Conservation (phyloP, 2,888 invertebrate genomes). For the Scaptomyza cyrtandrae region DNA sequence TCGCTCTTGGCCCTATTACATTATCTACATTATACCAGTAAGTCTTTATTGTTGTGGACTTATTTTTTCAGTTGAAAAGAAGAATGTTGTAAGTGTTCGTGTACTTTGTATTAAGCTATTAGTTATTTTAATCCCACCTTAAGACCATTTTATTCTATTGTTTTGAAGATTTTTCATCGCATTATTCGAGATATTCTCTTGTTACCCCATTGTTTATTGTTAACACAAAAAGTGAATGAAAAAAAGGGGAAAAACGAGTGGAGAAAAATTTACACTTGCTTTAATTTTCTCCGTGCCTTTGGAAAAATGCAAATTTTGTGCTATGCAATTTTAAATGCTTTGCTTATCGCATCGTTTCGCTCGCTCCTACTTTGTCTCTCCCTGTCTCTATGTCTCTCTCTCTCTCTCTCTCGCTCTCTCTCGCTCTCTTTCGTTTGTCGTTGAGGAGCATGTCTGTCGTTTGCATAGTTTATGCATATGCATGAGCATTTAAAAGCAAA, state of each 20-base stretch:
- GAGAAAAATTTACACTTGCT: constrained; percentile 59
- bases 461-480: constrained; percentile 66
- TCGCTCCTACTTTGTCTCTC: neutral
- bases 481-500: constrained; percentile 54
- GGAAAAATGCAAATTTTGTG: constrained; percentile 60
- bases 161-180: constrained; percentile 14
- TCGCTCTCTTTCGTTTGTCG: neutral
- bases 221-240: neutral
- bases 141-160: constrained; percentile 7
- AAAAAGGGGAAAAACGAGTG: neutral
- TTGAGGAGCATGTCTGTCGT: constrained; percentile 26
- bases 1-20: neutral
- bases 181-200: constrained; percentile 27
- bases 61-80: neutral
- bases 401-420: neutral
- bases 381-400: too few relatives aligned
- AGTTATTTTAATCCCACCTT: neutral
- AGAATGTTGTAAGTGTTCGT: neutral
- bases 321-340: constrained; percentile 67
- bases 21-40: neutral
- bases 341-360: constrained; percentile 60
- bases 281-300: constrained; percentile 46
- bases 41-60: neutral
- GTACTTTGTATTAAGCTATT: neutral
- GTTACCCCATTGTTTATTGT: constrained; percentile 39